phyloP scores from a whole-genome alignment of 2,797 vertebrate genomes.

The Xiphophorus birchmanni region DNA sequence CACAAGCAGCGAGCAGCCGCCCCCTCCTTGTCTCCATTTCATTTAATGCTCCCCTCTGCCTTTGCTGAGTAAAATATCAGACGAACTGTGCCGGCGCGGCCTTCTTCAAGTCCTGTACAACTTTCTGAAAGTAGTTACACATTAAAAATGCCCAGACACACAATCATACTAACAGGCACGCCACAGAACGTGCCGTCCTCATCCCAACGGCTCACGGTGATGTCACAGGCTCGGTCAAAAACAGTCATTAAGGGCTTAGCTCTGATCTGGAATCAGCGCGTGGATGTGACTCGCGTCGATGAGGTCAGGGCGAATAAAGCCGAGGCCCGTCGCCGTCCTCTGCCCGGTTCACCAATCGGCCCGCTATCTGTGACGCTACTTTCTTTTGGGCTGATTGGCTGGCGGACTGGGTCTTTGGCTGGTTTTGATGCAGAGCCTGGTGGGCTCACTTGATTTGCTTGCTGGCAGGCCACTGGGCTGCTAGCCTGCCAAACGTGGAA shows the following conservation, averaged over 20 bases:
- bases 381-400: constrained; percentile 43
- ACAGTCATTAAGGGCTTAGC: constrained; percentile 81
- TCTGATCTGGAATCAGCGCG: constrained; percentile 78
- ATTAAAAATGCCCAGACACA: constrained; percentile 18
- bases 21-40: constrained; percentile 69
- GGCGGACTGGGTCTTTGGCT: constrained; percentile 36
- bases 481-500: constrained; percentile 83
- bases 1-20: constrained; percentile 68
- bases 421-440: constrained; percentile 39
- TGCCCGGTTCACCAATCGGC: constrained; percentile 10
- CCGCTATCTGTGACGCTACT: constrained; percentile 12
- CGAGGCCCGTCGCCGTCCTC: constrained; percentile 57
- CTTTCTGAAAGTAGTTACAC: constrained; percentile 30
- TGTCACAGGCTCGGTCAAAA: constrained; percentile 80
- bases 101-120: constrained; percentile 28
- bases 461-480: constrained; percentile 58
- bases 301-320: constrained; percentile 75
- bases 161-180: constrained; percentile 25
- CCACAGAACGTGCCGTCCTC: constrained; percentile 68
- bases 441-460: constrained; percentile 64
- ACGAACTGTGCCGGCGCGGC: constrained; percentile 26
- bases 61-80: constrained; percentile 59
- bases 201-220: constrained; percentile 64
- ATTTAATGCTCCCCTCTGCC: constrained; percentile 56
- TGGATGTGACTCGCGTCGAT: constrained; percentile 66